phyloP scores from a whole-genome alignment of 92 coral and sea anemone species.

The Porites divaricata region DNA sequence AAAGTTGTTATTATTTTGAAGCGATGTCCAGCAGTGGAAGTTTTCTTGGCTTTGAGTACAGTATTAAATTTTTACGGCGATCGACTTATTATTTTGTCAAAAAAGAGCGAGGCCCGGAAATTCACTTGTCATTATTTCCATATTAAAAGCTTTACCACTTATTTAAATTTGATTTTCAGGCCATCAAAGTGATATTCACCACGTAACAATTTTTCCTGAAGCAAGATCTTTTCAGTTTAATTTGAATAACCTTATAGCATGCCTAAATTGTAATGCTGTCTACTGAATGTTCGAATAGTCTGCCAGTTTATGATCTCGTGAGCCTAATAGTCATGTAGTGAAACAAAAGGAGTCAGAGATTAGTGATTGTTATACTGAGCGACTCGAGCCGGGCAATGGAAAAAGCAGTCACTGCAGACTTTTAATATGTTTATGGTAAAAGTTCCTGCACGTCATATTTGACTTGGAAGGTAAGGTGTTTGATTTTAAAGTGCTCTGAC shows the following conservation, averaged over 20 bases:
- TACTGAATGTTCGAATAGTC: background rate
- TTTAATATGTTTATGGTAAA: slow-evolving; percentile 18
- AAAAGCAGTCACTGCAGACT: background rate
- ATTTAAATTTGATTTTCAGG: background rate
- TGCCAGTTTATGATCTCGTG: background rate
- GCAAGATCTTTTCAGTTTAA: background rate
- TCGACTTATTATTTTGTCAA: background rate
- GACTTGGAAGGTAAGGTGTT: slow-evolving; percentile 1
- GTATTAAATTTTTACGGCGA: background rate
- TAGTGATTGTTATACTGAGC: background rate
- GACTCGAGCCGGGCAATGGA: background rate
- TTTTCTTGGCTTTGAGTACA: background rate
- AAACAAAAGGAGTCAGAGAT: background rate
- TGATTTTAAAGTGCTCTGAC: background rate
- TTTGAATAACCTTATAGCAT: background rate
- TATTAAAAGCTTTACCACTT: slow-evolving; percentile 1
- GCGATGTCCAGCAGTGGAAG: background rate
- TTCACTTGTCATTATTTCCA: slow-evolving; percentile 22
- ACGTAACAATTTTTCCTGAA: background rate
- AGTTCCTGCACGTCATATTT: background rate
- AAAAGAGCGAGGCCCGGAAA: slow-evolving; percentile 23
- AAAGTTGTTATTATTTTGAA: background rate
- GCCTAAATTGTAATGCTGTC: background rate
- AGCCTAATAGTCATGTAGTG: background rate
- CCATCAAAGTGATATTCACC: background rate